These are phyloP conservation scores for Onychomys leucogaster DNA, from an alignment of 2,797 vertebrate species.

Conservation along the genomic window DNA sequence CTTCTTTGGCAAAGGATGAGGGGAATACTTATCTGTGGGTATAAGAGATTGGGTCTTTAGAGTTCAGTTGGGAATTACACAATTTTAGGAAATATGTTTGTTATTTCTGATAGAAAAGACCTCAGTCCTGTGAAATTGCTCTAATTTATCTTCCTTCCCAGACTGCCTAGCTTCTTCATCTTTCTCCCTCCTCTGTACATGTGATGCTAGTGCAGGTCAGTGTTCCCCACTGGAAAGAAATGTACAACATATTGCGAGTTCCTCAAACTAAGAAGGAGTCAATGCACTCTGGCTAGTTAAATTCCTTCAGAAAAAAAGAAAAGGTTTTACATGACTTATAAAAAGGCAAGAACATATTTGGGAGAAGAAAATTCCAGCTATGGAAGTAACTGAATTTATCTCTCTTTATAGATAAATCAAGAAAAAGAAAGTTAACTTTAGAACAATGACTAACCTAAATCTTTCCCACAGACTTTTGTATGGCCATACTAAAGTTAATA, in stretches of 20 bases:
- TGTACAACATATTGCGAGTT: not conserved
- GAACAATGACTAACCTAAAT: constrained; percentile 57
- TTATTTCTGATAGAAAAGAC: not conserved
- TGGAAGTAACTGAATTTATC: constrained; percentile 10
- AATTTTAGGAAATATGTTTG: not conserved
- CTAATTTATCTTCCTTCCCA: constrained; percentile 59
- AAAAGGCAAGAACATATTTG: not conserved
- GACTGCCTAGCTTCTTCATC: not conserved
- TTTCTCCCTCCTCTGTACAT: not conserved
- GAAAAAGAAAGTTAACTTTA: constrained; percentile 45
- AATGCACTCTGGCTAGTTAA: constrained; percentile 50
- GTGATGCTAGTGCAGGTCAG: not conserved
- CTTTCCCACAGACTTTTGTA: not conserved
- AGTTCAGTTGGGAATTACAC: not conserved
- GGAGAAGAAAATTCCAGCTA: not conserved
- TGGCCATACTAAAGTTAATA: constrained; percentile 24
- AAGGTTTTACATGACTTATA: constrained; percentile 47
- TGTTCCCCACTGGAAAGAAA: constrained; percentile 34
- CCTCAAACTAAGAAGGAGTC: constrained; percentile 61
- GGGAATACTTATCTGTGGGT: no score
- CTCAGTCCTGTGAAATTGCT: constrained; percentile 19
- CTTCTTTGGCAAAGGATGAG: not conserved
- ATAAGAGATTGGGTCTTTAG: not conserved
- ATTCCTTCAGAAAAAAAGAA: constrained; percentile 54
- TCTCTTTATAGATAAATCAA: constrained; percentile 39